Evolutionary conservation across 2,113 vertebrate species (phyloP).

Genomic region (Elgaria multicarinata): DNA sequence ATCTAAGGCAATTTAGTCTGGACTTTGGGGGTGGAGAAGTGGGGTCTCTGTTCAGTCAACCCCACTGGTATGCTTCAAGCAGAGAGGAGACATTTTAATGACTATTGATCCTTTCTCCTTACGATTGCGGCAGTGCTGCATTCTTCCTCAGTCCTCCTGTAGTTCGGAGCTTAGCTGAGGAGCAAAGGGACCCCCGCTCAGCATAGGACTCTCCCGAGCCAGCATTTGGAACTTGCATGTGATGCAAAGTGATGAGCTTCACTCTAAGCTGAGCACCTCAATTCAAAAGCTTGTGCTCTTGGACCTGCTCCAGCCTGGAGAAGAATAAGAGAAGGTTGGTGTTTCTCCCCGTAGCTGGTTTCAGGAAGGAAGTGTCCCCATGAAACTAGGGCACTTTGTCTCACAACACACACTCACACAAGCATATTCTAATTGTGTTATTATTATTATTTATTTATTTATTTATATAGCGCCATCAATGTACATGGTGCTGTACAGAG

Average conservation of each 20-base stretch:
- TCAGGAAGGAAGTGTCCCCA: constrained; percentile 10
- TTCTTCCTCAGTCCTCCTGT: neutral
- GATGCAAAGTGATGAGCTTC: neutral
- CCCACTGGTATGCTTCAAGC: neutral
- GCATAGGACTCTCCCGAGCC: neutral
- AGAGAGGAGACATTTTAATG: neutral
- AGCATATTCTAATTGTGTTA: neutral
- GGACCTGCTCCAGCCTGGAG: constrained; percentile 1
- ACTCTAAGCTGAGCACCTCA: constrained; percentile 3
- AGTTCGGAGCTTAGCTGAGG: neutral
- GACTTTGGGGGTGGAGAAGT: neutral
- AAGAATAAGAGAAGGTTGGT: constrained; percentile 8
- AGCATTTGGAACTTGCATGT: neutral
- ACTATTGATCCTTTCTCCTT: neutral
- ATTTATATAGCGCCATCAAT: too few species aligned
- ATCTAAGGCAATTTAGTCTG: neutral
- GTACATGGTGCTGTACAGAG: too few species aligned
- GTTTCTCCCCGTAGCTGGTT: neutral
- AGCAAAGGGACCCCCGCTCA: neutral
- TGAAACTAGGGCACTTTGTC: constrained; percentile 9
- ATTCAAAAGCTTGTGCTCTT: neutral
- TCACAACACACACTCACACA: neutral
- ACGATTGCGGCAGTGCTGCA: neutral
- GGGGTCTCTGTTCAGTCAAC: neutral
- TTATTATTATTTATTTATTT: too few species aligned